A percentile compares a stretch with the other conserved stretches of the same genome.
Evolutionary conservation across 2,797 vertebrate genomes (phyloP).

Genomic region (Lepus townsendii): DNA sequence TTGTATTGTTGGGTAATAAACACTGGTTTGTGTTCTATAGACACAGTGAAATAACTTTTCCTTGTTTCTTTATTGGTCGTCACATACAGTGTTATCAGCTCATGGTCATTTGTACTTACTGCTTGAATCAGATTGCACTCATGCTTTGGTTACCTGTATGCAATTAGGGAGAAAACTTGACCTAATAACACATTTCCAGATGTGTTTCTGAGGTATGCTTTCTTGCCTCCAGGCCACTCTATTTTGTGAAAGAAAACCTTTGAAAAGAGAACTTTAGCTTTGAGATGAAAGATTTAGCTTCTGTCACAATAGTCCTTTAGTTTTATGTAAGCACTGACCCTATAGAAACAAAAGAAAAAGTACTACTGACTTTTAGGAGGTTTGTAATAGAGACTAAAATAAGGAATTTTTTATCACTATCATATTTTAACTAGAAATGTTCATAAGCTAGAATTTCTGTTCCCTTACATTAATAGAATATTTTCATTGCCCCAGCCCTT

Average conservation of each 20-base stretch:
- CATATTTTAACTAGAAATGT: conserved; percentile 2
- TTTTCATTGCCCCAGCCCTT: not conserved
- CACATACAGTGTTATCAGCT: conserved; percentile 37
- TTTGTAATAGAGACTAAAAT: not conserved
- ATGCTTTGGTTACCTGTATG: not conserved
- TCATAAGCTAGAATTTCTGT: not conserved
- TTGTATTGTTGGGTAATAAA: not conserved
- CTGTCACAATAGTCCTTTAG: not conserved
- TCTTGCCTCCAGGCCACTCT: not conserved
- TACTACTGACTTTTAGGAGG: not conserved
- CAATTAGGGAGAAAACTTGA: not conserved
- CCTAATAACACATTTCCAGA: not conserved
- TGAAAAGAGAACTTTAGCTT: not conserved
- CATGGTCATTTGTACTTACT: not conserved
- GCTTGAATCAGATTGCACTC: not conserved
- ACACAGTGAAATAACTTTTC: not conserved
- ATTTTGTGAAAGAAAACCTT: conserved; percentile 1
- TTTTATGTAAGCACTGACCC: not conserved
- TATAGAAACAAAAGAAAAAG: conserved; percentile 19
- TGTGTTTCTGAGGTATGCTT: not conserved
- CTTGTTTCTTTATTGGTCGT: conserved; percentile 35
- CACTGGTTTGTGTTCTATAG: not conserved
- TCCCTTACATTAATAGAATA: not conserved
- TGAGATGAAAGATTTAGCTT: conserved; percentile 32
- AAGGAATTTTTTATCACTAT: conserved; percentile 19